Conservation (phyloP, 2,113 vertebrate species). For the Pygoscelis antarcticus region DNA sequence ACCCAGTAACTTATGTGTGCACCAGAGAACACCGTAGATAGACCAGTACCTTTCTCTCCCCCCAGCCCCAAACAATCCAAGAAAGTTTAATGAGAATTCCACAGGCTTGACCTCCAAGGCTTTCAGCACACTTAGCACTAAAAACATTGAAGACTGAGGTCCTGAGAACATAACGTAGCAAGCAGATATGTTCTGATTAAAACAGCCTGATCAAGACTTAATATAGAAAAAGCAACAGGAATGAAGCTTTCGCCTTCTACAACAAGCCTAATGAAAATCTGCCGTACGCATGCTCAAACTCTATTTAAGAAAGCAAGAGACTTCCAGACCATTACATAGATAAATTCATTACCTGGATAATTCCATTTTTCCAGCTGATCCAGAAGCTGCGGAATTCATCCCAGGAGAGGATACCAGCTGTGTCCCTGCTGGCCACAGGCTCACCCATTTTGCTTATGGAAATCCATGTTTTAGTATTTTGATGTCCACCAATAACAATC, state of each 20-base stretch:
- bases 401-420: constrained; percentile 87
- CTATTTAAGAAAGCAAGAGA: not conserved
- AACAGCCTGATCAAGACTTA: not conserved
- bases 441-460: constrained; percentile 88
- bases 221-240: not conserved
- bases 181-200: not conserved
- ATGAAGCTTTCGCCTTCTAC: not conserved
- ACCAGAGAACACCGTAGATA: not conserved
- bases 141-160: not conserved
- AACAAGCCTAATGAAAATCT: not conserved
- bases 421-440: constrained; percentile 79
- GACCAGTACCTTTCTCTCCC: not conserved
- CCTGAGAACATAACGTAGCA: not conserved
- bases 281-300: not conserved
- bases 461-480: constrained; percentile 90
- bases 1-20: not conserved
- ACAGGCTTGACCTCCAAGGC: not conserved
- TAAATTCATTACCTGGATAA: constrained; percentile 78
- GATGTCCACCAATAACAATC: constrained; percentile 87
- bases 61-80: not conserved
- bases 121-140: not conserved
- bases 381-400: constrained; percentile 94
- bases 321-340: not conserved
- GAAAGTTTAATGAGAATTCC: not conserved
- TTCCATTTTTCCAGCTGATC: constrained; percentile 87